phyloP scores from a whole-genome alignment of 2,888 invertebrate genomes.

The Mimumesa dahlbomi region DNA sequence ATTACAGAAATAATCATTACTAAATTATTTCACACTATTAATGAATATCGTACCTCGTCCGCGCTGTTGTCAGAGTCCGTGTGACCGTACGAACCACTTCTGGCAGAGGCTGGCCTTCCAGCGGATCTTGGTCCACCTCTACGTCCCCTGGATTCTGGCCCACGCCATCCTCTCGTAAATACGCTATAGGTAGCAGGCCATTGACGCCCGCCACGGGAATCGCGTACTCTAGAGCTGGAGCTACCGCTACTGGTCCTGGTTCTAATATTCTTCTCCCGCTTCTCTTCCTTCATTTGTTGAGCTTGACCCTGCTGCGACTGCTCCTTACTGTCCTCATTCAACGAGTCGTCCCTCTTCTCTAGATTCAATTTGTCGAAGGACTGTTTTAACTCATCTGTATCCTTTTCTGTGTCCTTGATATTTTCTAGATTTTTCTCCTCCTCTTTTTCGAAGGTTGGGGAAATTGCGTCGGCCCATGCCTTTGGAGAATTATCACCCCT shows the following conservation, averaged over 20 bases:
- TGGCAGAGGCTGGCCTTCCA: slow-evolving; percentile 76
- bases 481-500: slow-evolving; percentile 74
- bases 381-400: slow-evolving; percentile 71
- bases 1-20: too few species aligned
- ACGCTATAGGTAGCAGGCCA: slow-evolving; percentile 80
- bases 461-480: slow-evolving; percentile 81
- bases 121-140: slow-evolving; percentile 76
- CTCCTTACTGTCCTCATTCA: slow-evolving; percentile 77
- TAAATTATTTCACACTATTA: too few species aligned
- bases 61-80: slow-evolving; percentile 90
- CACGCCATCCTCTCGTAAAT: slow-evolving; percentile 80
- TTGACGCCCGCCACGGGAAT: slow-evolving; percentile 79
- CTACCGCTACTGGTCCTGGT: slow-evolving; percentile 81
- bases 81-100: slow-evolving; percentile 81
- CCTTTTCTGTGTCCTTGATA: slow-evolving; percentile 78
- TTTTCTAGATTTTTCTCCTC: slow-evolving; percentile 80
- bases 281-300: slow-evolving; percentile 77
- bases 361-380: slow-evolving; percentile 73
- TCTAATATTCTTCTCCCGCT: slow-evolving; percentile 75
- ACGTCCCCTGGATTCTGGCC: slow-evolving; percentile 80
- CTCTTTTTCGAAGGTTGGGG: slow-evolving; percentile 78
- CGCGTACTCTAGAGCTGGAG: slow-evolving; percentile 77
- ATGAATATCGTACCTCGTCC: too few species aligned
- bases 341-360: slow-evolving; percentile 80
- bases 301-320: too few species aligned